phyloP scores from a whole-genome alignment of 2,113 vertebrate genomes.

The Caretta caretta region DNA sequence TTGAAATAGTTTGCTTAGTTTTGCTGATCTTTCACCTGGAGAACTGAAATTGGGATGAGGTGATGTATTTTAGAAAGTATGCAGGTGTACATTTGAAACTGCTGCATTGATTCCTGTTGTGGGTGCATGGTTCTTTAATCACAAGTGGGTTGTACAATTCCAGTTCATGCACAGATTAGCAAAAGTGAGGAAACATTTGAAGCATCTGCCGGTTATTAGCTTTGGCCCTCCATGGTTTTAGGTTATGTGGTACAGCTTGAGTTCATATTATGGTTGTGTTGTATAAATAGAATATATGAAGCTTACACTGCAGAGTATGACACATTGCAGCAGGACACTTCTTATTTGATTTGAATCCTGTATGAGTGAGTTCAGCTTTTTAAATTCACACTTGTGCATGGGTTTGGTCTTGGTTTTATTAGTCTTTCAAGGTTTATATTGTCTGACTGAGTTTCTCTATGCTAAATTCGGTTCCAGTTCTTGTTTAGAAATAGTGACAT shows the following conservation, averaged over 20 bases:
- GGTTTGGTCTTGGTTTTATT: background rate
- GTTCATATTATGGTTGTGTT: background rate
- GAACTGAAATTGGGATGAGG: background rate
- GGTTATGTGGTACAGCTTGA: background rate
- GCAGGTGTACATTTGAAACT: background rate
- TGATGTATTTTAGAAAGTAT: background rate
- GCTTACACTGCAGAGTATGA: background rate
- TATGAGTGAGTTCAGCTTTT: background rate
- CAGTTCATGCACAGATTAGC: background rate
- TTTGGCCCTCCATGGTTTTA: background rate
- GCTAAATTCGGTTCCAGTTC: background rate
- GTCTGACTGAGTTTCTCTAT: background rate
- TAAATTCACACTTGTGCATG: background rate
- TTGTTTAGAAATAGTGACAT: background rate
- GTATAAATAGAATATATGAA: background rate
- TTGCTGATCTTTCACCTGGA: background rate
- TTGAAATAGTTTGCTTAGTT: background rate
- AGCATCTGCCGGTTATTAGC: background rate
- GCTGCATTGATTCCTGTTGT: background rate
- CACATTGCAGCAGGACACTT: background rate
- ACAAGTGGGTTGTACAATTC: background rate
- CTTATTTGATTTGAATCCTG: background rate
- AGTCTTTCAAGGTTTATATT: background rate
- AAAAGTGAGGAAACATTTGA: background rate
- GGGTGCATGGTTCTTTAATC: background rate